Evolutionary conservation across 2,113 vertebrate species (phyloP).

Genomic region (Ciconia stormi): DNA sequence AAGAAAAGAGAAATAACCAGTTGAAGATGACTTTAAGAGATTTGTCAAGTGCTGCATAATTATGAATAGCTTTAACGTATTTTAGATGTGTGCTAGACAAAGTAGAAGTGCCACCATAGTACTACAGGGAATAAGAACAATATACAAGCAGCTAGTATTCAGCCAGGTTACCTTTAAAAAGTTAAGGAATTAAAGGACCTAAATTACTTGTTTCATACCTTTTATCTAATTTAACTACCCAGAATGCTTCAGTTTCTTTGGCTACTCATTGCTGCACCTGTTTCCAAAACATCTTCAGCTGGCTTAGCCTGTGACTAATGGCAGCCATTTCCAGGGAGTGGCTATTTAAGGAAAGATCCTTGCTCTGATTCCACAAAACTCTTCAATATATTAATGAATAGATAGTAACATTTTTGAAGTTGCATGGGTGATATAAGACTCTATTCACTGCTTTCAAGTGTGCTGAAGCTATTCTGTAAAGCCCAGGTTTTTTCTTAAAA

Average conservation of each 20-base stretch:
- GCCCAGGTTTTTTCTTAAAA: not conserved
- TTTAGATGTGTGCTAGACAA: not conserved
- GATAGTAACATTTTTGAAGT: not conserved
- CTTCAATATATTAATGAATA: not conserved
- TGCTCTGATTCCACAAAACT: not conserved
- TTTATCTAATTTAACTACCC: not conserved
- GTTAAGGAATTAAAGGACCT: not conserved
- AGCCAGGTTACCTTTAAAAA: not conserved
- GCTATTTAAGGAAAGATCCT: slow-evolving; percentile 54
- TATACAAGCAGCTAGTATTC: not conserved
- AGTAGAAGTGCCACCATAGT: not conserved
- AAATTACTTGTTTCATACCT: not conserved
- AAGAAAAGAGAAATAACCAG: not conserved
- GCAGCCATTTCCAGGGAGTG: slow-evolving; percentile 41
- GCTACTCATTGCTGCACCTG: slow-evolving; percentile 28
- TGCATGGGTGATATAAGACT: not conserved
- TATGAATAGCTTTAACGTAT: not conserved
- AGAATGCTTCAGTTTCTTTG: not conserved
- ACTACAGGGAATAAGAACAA: not conserved
- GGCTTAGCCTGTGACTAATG: slow-evolving; percentile 26
- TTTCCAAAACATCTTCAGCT: slow-evolving; percentile 44
- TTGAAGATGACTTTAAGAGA: not conserved
- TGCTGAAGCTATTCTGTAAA: slow-evolving; percentile 13
- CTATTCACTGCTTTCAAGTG: not conserved
- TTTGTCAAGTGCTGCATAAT: not conserved